These are phyloP conservation scores for Trichosurus vulpecula DNA, from an alignment of 2,797 vertebrate genomes.

Conservation along the genomic window DNA sequence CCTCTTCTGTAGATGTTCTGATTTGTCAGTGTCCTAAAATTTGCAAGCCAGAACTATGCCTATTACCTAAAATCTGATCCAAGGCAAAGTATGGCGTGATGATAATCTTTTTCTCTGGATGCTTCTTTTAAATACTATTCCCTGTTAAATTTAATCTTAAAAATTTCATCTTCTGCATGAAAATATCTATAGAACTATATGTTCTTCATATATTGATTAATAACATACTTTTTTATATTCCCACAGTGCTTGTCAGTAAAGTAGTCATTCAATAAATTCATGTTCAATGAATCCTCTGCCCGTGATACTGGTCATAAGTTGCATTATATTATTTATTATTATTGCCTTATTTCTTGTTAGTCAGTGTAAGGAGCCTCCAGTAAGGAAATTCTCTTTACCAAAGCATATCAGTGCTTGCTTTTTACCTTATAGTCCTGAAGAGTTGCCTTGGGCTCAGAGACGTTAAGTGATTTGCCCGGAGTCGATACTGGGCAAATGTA, in stretches of 20 bases:
- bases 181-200: background rate
- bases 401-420: background rate
- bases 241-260: background rate
- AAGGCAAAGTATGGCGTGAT: background rate
- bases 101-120: background rate
- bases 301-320: background rate
- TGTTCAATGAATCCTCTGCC: background rate
- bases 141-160: background rate
- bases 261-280: background rate
- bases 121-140: background rate
- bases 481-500: background rate
- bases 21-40: background rate
- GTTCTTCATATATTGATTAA: background rate
- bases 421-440: background rate
- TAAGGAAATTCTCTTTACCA: background rate
- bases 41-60: background rate
- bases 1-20: background rate
- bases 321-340: too few species aligned
- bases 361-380: too few species aligned
- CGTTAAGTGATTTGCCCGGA: background rate
- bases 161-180: background rate
- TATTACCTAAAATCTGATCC: background rate
- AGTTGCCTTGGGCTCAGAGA: slow-evolving; percentile 1
- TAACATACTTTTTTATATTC: background rate
- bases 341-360: too few species aligned